Evolutionary conservation across 2,113 vertebrate species (phyloP), one percentile per base, ranked within the genome.

Genomic region (Myrmecobius fasciatus): DNA sequence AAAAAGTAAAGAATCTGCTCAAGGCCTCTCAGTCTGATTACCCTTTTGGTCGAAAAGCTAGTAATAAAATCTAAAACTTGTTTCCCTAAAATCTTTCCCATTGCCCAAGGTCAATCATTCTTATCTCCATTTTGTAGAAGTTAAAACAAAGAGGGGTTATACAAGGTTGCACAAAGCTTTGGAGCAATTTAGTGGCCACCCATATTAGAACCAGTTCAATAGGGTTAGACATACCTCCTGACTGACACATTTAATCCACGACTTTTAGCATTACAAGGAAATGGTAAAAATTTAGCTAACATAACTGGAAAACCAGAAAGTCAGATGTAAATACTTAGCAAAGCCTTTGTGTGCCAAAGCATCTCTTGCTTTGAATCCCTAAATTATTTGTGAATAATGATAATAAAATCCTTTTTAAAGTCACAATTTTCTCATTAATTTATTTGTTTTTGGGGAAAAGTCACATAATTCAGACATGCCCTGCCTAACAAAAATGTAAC

Each of bases 361-460:
- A 47, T 90, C 89, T 90, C 46, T 51, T 0, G 47, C 47, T 90
- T 90, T 90, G 48, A 90, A 51, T 47, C 89, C 28, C 89, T 49
- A 90, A 51, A 90, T 51, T 90, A 48, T 51, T 90, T 90, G 89
- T 90, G 46, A 90, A 51, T 48, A 90, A 90, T 90, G 48, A 83
- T 83, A 43, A 83, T 83, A 83, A 83, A 83, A 83, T 83, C 67
- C 67, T 83, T 83, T 75, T 90, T 51, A 90, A 90, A 49, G 89
- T 90, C 89, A 90, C 89, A 90, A 90, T 90, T 90, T 90, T 90
- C 46, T 90, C 46, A 90, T 83, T 83, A 83, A 43, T 83, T 83
- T 83, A 83, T 83, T 83, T 83, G 20, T 83, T 83, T 83, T 43
- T n/a, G 67, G 67, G 67, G 20, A 83, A 75, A 83, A 83, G 67